These are phyloP conservation scores for Macrochelys suwanniensis DNA, from an alignment of 2,797 vertebrate genomes.

Conservation along the genomic window DNA sequence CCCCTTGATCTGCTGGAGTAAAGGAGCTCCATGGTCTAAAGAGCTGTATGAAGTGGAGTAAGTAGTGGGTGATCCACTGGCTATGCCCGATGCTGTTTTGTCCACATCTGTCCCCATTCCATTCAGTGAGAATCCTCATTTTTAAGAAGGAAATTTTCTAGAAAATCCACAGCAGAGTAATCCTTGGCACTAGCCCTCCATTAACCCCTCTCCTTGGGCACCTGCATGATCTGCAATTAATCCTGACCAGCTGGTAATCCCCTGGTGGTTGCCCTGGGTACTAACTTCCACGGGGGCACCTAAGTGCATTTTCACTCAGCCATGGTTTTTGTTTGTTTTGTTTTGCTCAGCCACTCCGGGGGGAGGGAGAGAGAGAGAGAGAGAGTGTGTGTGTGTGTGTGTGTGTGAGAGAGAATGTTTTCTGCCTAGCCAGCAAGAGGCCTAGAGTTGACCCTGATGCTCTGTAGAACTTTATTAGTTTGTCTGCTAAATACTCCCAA, in stretches of 20 bases:
- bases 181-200: neutral
- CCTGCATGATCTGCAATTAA: neutral
- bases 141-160: neutral
- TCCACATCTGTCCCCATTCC: rapidly evolving
- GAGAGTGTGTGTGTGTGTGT: no score
- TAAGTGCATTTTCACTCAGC: neutral
- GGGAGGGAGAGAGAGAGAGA: no score
- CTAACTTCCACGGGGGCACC: neutral
- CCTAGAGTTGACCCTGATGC: no score
- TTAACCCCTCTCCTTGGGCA: neutral
- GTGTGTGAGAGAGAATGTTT: no score
- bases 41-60: neutral
- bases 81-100: neutral
- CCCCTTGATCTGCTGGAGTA: neutral
- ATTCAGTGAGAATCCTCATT: neutral
- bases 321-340: no score
- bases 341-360: no score
- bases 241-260: neutral
- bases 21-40: neutral
- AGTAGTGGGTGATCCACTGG: neutral
- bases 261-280: neutral
- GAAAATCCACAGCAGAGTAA: neutral
- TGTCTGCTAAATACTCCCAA: neutral
- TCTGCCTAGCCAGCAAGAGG: no score
- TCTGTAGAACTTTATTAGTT: neutral